Base-by-base conservation (phyloP, 2,888 invertebrate species). In the Amphipoea lucens region DNA sequence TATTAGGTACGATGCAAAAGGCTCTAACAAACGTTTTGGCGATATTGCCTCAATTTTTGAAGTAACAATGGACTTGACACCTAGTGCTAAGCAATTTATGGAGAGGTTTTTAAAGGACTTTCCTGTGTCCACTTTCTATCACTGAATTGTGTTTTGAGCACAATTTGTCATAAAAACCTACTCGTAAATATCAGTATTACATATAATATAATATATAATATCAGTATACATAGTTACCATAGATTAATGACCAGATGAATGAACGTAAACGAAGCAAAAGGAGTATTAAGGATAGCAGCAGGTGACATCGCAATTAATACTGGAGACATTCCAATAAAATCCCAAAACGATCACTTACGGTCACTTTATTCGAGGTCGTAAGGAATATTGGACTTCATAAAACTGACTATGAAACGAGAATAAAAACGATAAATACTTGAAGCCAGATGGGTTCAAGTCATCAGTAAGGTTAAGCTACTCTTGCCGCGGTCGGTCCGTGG, bases 11-110 rank as follows among this genome's bases (percentile, higher is more conserved):
- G 67, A 68, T 23, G 14, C 48, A 40, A 62, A 57, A 48, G 11
- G 29, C n/a, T 68, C 12, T 20, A 23, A 23, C 51, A 77, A 82
- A 65, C 17, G 7, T 60, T 82, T 82, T 54, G 1, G 9, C 1
- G 40, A 48, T 40, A 57, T 20, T 69, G 14, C 1, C 14, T n/a
- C 0, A 1, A 42, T n/a, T 62, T 57, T 57, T 29, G 12, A 51
- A 70, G 23, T 71, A 40, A 70, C 4, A 51, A 36, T 57, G 4
- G 0, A 40, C 5, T 12, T 48, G 1, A n/a, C 7, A 17, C n/a
- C 7, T 23, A 20, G 9, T 57, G 17, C 17, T 20, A 4, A 14
- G 20, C 1, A 40, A 11, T 14, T 67, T 51, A 1, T 65, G 23
- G 5, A 4, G 3, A 36, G 12, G 5, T 23, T 75, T 60, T n/a